Conservation (phyloP, 2,888 invertebrate species). For the Drosophila yooni region DNA sequence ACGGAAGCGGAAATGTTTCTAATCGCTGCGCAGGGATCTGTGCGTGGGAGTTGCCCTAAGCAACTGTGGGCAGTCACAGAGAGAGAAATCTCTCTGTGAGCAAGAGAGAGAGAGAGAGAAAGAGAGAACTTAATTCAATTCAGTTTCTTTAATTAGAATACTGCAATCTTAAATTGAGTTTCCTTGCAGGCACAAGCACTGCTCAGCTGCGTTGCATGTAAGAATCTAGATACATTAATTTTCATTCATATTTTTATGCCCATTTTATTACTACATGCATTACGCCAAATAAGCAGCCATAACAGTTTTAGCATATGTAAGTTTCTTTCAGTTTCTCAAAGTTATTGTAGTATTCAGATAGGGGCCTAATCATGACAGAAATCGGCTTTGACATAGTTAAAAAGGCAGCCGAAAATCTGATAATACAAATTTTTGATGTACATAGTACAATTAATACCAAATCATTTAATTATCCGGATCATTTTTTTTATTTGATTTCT, state of each 20-base stretch:
- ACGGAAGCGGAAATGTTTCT: constrained; percentile 79
- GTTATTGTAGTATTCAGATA: background rate
- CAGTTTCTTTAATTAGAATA: constrained; percentile 32
- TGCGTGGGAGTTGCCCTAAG: constrained; percentile 53
- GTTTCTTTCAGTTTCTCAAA: background rate
- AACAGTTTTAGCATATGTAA: background rate
- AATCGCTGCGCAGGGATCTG: constrained; percentile 67
- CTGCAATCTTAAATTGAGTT: constrained; percentile 34
- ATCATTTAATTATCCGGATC: background rate
- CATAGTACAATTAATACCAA: background rate
- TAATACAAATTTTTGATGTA: background rate
- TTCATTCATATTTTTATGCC: background rate
- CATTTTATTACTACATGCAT: background rate
- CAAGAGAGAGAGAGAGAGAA: no score
- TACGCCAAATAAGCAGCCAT: no score
- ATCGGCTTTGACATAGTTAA: background rate
- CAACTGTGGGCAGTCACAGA: constrained; percentile 30
- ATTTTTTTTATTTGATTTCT: no score
- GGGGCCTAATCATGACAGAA: background rate
- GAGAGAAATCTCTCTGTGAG: background rate
- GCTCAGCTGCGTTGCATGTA: background rate
- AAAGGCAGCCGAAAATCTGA: background rate
- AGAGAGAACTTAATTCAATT: constrained; percentile 47
- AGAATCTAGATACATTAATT: background rate
- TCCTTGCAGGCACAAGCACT: background rate